These are phyloP conservation scores for Chorisops tibialis DNA, from an alignment of 2,888 invertebrate genomes.

Conservation along the genomic window DNA sequence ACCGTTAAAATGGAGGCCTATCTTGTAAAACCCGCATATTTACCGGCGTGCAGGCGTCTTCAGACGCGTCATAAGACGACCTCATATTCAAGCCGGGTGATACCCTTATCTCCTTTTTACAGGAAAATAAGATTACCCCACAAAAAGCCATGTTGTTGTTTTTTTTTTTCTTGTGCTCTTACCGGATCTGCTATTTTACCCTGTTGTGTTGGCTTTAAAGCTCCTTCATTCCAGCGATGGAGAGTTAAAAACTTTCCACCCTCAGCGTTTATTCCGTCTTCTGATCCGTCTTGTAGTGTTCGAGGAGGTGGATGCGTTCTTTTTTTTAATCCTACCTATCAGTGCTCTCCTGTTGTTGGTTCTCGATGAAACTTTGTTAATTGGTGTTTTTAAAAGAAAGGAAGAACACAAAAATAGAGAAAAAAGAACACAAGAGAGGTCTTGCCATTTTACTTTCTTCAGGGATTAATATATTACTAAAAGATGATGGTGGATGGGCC, in stretches of 20 bases:
- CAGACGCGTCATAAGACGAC: neutral
- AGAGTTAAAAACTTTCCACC: slow-evolving; percentile 9
- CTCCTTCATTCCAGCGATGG: neutral
- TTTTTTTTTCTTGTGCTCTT: slow-evolving; percentile 20
- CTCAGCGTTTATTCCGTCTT: slow-evolving; percentile 20
- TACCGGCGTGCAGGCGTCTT: slow-evolving; percentile 17
- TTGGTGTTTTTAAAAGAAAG: slow-evolving; percentile 29
- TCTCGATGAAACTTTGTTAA: slow-evolving; percentile 27
- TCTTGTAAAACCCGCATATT: slow-evolving; percentile 29
- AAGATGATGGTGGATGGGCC: slow-evolving; percentile 29
- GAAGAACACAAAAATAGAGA: neutral
- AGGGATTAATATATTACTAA: slow-evolving; percentile 27
- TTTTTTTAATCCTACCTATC: neutral
- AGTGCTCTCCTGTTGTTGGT: neutral
- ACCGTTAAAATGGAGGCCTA: slow-evolving; percentile 25
- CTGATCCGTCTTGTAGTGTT: neutral
- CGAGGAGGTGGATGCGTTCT: neutral
- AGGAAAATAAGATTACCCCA: slow-evolving; percentile 29
- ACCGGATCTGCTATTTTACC: neutral
- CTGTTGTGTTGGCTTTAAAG: neutral
- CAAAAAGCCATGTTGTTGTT: slow-evolving; percentile 23
- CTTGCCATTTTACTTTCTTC: neutral
- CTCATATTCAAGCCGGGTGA: neutral
- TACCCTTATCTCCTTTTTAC: slow-evolving; percentile 29
- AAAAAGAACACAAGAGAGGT: neutral